phyloP scores from a whole-genome alignment of 2,888 invertebrate species.

The Morpho deidamia region DNA sequence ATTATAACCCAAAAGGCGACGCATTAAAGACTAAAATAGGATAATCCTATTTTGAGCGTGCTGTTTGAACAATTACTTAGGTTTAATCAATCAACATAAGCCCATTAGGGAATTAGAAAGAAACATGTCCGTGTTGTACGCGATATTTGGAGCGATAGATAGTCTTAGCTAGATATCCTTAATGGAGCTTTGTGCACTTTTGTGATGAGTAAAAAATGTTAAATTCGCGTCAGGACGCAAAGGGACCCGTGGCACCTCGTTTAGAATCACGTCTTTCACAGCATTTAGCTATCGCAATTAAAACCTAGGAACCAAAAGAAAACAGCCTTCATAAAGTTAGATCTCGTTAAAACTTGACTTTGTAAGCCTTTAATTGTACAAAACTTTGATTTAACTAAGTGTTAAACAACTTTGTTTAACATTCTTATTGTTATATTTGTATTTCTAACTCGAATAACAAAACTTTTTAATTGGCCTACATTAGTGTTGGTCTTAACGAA shows the following conservation, averaged over 20 bases:
- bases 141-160: neutral
- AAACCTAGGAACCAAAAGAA: no score
- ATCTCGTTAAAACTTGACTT: no score
- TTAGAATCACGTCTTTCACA: no score
- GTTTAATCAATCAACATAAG: constrained; percentile 25
- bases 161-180: no score
- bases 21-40: constrained; percentile 4
- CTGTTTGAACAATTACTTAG: constrained; percentile 26
- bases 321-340: no score
- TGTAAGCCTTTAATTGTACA: no score
- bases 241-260: no score
- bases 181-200: no score
- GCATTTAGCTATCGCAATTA: no score
- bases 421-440: neutral
- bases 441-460: neutral
- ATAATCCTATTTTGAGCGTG: constrained; percentile 3
- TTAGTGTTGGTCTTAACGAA: neutral
- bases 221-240: no score
- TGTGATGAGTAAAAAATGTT: no score
- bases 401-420: no score
- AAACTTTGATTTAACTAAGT: neutral
- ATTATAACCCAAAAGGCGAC: constrained; percentile 1
- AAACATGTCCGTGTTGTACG: constrained; percentile 6
- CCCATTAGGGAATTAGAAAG: constrained; percentile 11
- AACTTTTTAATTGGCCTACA: neutral